Conservation (phyloP, 2,888 invertebrate genomes). For the Morinoia aosen region DNA sequence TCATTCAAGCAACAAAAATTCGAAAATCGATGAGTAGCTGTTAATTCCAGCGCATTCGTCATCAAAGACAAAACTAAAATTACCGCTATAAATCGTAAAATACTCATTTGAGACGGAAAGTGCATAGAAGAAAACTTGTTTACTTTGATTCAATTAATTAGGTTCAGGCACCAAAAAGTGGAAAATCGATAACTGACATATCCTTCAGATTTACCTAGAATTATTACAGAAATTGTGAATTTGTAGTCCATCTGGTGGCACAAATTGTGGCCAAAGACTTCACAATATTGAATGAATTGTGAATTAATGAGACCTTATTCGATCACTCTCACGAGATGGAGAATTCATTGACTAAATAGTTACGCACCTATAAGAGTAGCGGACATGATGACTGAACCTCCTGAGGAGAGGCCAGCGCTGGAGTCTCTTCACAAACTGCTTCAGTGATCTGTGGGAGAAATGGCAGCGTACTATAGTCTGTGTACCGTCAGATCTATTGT, state of each 20-base stretch:
- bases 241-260: neutral
- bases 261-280: neutral
- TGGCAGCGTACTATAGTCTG: neutral
- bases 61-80: no score
- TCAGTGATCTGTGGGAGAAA: neutral
- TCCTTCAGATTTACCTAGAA: neutral
- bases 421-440: neutral
- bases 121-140: no score
- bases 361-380: neutral
- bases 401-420: neutral
- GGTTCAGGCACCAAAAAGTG: no score
- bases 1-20: no score
- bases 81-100: no score
- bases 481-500: neutral
- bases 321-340: neutral
- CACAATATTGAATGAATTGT: neutral
- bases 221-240: neutral
- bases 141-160: no score
- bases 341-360: neutral
- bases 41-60: no score
- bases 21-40: no score
- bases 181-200: no score
- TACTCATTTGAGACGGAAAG: no score
- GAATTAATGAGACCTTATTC: neutral
- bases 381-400: neutral